Base-by-base conservation (phyloP, 2,797 vertebrate species). In the Enoplosus armatus region DNA sequence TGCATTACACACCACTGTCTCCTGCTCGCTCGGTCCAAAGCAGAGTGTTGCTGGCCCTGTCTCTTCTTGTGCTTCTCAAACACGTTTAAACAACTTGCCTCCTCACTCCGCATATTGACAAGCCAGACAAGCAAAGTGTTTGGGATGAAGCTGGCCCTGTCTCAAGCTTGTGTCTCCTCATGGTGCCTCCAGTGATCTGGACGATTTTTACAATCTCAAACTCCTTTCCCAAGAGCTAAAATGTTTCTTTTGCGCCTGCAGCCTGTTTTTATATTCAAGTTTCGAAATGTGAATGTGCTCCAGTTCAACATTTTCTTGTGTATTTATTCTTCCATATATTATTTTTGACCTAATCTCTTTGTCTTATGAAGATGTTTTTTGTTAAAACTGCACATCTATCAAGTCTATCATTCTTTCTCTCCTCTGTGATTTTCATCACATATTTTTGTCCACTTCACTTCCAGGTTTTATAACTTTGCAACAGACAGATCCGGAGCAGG, bases 41-140 rank as follows among this genome's bases (percentile, higher is more conserved):
- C 53, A 37, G 48, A 69, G 47, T 5, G 74, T 77, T 70, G 67
- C 75, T 66, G 77, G 74, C 72, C 47, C 47, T 75, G 83, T 72
- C 70, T 76, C 33, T 84, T 84, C 83, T 73, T 80, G 68, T 53
- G 68, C 73, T 58, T 56, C 68, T 80, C 69, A 18, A 65, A 87
- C 84, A 84, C 59, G 69, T 84, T 83, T 47, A 71, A 68, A 85
- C 84, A 88, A 83, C 88, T 73, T 55, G 67, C 72, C 67, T 79
- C 54, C 66, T 75, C 87, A 74, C 71, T 89, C 66, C 77, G 71
- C 71, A 16, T 67, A 62, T 48, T 86, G 85, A 87, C 79, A 51
- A 74, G 76, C 67, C 79, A 88, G 75, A 83, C 82, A 69, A 43
- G 73, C 35, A 50, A 55, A 84, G 62, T 70, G 73, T 80, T 73